Base-by-base conservation (phyloP, 1,140 invertebrate species). In the Psix sp. region DNA sequence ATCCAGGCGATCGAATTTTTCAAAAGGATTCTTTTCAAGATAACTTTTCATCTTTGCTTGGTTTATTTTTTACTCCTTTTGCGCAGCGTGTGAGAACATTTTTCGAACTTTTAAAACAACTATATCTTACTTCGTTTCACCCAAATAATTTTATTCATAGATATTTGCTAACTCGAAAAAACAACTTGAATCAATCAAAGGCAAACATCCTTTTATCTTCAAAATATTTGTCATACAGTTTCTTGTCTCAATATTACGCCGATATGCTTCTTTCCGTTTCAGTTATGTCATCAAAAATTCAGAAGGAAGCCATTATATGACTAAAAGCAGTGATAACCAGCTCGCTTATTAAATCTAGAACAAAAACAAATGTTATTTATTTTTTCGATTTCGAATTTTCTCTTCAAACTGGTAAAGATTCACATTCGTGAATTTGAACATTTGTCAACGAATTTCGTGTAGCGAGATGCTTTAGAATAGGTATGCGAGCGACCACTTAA, bases 1-100 rank as follows among this genome's bases (percentile, higher is more conserved):
- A 60, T 45, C 35, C 13, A 26, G 9, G 43, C 17, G 35, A 42
- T 60, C 57, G 17, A 48, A 60, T 60, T 48, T 60, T 39, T 60
- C 29, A 2, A 14, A 11, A 15, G 14, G 20, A 60, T 39, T 48
- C 17, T 39, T 21, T 36, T 36, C 5, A 4, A 29, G 26, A 46
- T 59, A 46, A 46, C 5, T 56, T 20, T 40, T 39, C 35, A 17
- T 24, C 16, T 35, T 3, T 20, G 10, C 33, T 33, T 13, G 7
- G 3, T 3, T 24, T 24, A n/a, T n/a, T n/a, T n/a, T n/a, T n/a
- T n/a, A n/a, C n/a, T n/a, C n/a, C n/a, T n/a, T n/a, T n/a, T n/a
- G n/a, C n/a, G n/a, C n/a, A n/a, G 26, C 26, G 2, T 3, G 7
- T 7, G 26, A 29, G 7, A 29, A 29, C 21, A 29, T 29, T 29